Base-by-base conservation (phyloP, 2,888 invertebrate genomes). In the Lasioglossum morio region DNA sequence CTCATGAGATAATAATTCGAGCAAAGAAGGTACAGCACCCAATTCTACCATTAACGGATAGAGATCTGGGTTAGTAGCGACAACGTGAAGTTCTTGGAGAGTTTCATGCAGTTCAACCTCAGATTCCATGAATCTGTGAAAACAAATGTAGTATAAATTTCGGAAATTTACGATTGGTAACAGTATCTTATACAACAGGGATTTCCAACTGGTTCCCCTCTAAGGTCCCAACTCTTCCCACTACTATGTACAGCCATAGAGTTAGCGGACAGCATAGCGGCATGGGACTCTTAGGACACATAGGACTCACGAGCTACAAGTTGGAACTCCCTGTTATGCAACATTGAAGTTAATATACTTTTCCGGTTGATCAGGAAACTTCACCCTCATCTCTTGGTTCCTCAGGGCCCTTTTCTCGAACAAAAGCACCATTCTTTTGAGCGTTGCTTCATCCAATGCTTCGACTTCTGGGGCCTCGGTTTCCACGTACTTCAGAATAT, bases 351-450 rank as follows among this genome's bases (percentile, higher is more conserved):
- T 53, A 10, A 48, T 93, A 92, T 95, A 97, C 96, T 99, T 99
- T 94, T 99, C 99, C 12, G 99, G 98, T 92, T 98, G 97, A 94
- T 99, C 99, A 0, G 99, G 98, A 95, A 99, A 99, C 95, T 99
- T 99, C 23, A 99, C 99, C 88, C 99, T 96, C 98, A 99, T 98
- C 95, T 99, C 99, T 94, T 99, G 98, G 95, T 99, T 99, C 94
- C 97, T 98, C 14, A 99, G 96, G 75, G 98, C 98, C 93, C 98
- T 97, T 95, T 99, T 99, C 94, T 99, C 99, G 96, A 99, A 99
- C 87, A 98, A 97, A 23, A 99, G 96, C 37, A 99, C 97, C 94
- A 99, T 96, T 94, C 98, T 97, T 93, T 99, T 99, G 14, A 99
- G 96, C 19, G 97, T 97, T 43, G 97, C 96, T 90, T 99, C 99